phyloP scores from a whole-genome alignment of 2,113 vertebrate genomes.

The Leuciscus idus region DNA sequence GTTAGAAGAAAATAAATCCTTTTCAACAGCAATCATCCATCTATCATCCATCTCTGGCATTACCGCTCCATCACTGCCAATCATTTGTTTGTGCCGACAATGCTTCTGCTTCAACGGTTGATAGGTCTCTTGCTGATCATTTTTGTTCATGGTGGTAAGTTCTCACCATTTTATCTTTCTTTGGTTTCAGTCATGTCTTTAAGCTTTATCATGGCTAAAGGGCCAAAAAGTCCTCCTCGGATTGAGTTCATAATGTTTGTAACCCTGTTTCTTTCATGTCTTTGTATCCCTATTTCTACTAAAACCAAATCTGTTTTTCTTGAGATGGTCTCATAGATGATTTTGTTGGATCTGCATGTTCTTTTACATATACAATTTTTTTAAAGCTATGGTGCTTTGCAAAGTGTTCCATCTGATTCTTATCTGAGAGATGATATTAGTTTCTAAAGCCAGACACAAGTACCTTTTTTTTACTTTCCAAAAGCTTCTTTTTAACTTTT shows the following conservation, averaged over 20 bases:
- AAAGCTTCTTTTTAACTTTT: background rate
- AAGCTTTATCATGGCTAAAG: background rate
- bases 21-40: background rate
- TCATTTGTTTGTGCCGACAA: constrained; percentile 27
- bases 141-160: constrained; percentile 67
- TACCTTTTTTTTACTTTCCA: background rate
- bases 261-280: background rate
- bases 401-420: background rate
- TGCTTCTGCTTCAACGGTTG: constrained; percentile 45
- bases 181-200: background rate
- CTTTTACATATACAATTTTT: background rate
- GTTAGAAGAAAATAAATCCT: background rate
- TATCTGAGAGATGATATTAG: background rate
- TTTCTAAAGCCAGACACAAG: background rate
- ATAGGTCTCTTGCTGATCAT: constrained; percentile 51
- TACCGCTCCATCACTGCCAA: background rate
- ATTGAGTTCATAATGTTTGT: background rate
- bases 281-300: background rate
- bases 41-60: background rate
- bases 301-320: background rate
- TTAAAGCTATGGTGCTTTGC: background rate
- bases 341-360: background rate
- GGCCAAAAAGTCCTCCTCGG: background rate
- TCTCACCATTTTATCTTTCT: background rate
- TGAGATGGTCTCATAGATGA: background rate